Percentiles rank a stretch among this genome's conserved stretches.
Evolutionary conservation across 2,113 vertebrate genomes (phyloP).

Genomic region (Oceanites oceanicus): DNA sequence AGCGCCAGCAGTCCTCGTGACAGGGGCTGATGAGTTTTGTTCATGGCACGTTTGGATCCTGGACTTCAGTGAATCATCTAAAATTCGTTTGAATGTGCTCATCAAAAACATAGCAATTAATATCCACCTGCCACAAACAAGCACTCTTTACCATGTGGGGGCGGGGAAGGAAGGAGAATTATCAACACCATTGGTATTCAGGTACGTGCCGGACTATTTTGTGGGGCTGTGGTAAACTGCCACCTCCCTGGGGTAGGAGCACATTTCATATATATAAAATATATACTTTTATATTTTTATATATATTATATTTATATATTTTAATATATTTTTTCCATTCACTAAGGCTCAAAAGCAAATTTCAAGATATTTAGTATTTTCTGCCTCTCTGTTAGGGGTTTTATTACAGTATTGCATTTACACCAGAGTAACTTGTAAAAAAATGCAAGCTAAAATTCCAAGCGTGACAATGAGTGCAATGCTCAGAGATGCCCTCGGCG

Average conservation of each 20-base stretch:
- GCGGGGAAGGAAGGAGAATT: neutral
- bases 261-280: neutral
- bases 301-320: neutral
- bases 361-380: neutral
- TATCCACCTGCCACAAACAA: neutral
- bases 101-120: neutral
- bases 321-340: neutral
- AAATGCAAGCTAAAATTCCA: neutral
- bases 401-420: neutral
- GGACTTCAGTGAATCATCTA: neutral
- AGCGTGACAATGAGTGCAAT: neutral
- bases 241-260: neutral
- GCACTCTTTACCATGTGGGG: fast-evolving
- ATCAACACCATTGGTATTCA: neutral
- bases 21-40: neutral
- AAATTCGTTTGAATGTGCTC: neutral
- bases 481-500: neutral
- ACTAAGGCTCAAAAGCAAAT: neutral
- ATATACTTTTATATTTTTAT: neutral
- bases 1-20: neutral
- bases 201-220: fast-evolving
- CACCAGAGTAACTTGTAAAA: neutral
- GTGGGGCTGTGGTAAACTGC: neutral
- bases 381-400: neutral
- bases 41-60: neutral